phyloP scores from a whole-genome alignment of 2,797 vertebrate genomes.

The Staurois parvus region DNA sequence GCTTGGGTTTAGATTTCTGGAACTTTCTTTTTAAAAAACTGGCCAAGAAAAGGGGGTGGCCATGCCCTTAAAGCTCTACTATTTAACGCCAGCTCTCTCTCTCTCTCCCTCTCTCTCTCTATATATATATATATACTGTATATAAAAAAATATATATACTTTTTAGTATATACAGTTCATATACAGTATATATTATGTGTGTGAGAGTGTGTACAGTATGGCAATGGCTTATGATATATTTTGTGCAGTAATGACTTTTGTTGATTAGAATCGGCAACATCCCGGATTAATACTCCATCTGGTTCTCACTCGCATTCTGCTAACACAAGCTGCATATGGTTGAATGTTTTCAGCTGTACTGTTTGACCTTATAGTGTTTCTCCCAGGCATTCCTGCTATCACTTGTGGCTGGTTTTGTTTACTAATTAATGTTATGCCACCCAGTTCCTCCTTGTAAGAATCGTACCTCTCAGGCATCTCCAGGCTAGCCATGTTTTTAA shows the following conservation, averaged over 20 bases:
- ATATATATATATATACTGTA: no score
- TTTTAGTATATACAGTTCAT: no score
- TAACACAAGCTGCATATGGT: constrained; percentile 31
- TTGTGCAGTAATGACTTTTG: constrained; percentile 40
- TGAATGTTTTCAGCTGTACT: constrained; percentile 25
- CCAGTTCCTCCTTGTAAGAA: constrained; percentile 14
- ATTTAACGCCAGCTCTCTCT: no score
- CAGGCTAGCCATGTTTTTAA: constrained; percentile 35
- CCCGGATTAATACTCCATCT: constrained; percentile 28
- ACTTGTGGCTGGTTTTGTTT: constrained; percentile 29
- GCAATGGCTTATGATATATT: not conserved
- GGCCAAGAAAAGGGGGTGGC: no score
- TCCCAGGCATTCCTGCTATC: constrained; percentile 2
- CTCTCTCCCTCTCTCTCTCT: no score
- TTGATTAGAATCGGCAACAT: constrained; percentile 28
- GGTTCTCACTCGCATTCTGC: constrained; percentile 12
- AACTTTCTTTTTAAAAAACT: no score
- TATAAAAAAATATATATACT: no score
- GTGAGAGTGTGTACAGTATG: not conserved
- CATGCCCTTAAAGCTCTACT: no score
- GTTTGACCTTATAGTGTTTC: constrained; percentile 43
- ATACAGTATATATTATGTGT: not conserved
- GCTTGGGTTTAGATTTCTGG: no score
- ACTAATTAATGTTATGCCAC: constrained; percentile 41
- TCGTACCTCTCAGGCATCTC: constrained; percentile 37